Evolutionary conservation across 2,797 vertebrate genomes (phyloP).

Genomic region (Pyrocephalus nanus): DNA sequence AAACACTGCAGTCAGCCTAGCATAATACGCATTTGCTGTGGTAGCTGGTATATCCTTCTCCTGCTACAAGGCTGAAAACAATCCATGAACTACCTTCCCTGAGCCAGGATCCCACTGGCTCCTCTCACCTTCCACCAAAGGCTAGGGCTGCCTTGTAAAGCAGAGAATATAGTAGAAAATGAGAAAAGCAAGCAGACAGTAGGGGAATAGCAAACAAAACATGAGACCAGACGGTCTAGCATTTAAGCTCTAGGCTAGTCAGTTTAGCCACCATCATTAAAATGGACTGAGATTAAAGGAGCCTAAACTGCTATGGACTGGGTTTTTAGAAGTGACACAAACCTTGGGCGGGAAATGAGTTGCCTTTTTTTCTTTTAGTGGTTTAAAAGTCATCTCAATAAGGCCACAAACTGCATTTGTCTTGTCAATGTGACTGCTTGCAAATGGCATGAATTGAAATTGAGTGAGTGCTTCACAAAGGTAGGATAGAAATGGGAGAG

Average conservation of each 20-base stretch:
- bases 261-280: neutral
- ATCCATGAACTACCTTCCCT: neutral
- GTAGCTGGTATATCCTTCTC: neutral
- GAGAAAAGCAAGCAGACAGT: slow-evolving; percentile 57
- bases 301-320: neutral
- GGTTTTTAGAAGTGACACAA: slow-evolving; percentile 34
- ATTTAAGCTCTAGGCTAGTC: slow-evolving; percentile 3
- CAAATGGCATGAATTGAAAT: neutral
- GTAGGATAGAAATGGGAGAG: neutral
- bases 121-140: slow-evolving; percentile 45
- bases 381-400: slow-evolving; percentile 52
- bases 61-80: neutral
- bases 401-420: slow-evolving; percentile 69
- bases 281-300: slow-evolving; percentile 36
- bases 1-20: neutral
- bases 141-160: slow-evolving; percentile 11
- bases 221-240: neutral
- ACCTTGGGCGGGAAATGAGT: neutral
- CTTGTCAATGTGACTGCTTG: slow-evolving; percentile 29
- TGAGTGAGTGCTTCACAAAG: neutral
- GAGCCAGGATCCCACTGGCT: slow-evolving; percentile 2
- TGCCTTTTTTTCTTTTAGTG: slow-evolving; percentile 34
- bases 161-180: slow-evolving; percentile 14
- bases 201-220: slow-evolving; percentile 35
- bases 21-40: neutral